phyloP scores from a whole-genome alignment of 2,888 invertebrate species.

The Microctonus brassicae region DNA sequence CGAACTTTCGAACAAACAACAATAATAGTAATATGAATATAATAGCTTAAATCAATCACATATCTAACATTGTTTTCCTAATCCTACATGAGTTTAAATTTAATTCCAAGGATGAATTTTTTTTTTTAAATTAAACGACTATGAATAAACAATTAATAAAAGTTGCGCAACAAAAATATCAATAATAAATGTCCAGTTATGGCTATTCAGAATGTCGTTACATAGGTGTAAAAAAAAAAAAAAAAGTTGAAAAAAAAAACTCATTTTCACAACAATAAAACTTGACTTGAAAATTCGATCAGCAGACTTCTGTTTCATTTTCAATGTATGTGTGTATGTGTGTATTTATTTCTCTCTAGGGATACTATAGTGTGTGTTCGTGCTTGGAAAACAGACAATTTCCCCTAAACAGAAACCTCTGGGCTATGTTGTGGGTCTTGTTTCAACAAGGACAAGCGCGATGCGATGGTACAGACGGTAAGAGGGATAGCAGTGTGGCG shows the following conservation, averaged over 20 bases:
- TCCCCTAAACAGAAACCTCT: background rate
- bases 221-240: background rate
- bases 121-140: too few species aligned
- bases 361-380: background rate
- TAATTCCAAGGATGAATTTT: too few species aligned
- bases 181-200: background rate
- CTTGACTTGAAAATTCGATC: constrained; percentile 1
- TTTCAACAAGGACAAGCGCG: constrained; percentile 2
- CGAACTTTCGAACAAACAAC: background rate
- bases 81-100: too few species aligned
- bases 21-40: background rate
- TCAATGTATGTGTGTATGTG: background rate
- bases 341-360: background rate
- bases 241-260: background rate
- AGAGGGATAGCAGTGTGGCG: background rate
- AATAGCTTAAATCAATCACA: too few species aligned
- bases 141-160: background rate
- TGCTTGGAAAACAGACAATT: background rate
- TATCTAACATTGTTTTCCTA: too few species aligned
- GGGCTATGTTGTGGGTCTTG: constrained; percentile 13
- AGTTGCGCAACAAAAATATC: background rate
- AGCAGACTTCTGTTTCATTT: background rate
- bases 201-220: background rate
- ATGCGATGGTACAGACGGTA: background rate
- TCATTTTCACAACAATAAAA: background rate